Percentiles rank a stretch among this genome's conserved stretches.
Conservation (phyloP, 2,797 vertebrate genomes). For the Craterocephalus amniculus region DNA sequence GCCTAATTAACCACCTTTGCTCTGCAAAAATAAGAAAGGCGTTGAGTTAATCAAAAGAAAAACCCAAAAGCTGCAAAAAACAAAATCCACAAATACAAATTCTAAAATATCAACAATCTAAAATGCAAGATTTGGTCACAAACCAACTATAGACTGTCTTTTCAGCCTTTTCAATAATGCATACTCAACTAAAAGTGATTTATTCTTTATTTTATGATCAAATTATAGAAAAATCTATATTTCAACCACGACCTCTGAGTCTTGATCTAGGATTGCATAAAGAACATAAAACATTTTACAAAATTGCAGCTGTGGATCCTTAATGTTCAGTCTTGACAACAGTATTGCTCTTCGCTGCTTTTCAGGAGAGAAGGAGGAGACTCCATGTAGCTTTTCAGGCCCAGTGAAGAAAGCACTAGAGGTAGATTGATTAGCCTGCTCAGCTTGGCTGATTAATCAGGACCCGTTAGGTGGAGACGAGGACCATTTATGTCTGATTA, state of each 20-base stretch:
- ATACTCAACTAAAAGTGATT: not conserved
- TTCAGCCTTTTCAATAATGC: too few relatives aligned
- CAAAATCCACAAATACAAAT: not conserved
- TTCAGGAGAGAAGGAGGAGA: slow-evolving; percentile 42
- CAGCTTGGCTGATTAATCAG: slow-evolving; percentile 78
- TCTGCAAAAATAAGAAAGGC: too few relatives aligned
- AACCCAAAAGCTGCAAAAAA: not conserved
- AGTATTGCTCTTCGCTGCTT: slow-evolving; percentile 25
- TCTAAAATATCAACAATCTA: too few relatives aligned
- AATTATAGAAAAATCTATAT: not conserved
- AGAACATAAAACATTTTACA: slow-evolving; percentile 3
- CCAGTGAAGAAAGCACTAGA: slow-evolving; percentile 59
- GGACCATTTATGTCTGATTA: slow-evolving; percentile 79
- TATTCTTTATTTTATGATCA: not conserved
- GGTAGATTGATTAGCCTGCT: slow-evolving; percentile 74
- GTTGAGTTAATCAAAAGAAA: not conserved
- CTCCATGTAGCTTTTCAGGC: slow-evolving; percentile 49
- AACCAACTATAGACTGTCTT: not conserved
- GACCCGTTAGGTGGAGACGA: slow-evolving; percentile 64
- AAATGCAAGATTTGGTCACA: not conserved
- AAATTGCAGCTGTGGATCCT: not conserved
- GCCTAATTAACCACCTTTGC: too few relatives aligned
- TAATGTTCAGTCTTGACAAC: slow-evolving; percentile 34
- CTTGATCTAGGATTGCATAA: not conserved
- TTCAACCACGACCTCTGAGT: not conserved